Conservation (phyloP, 2,113 vertebrate genomes). For the Cephalopholis sonnerati region DNA sequence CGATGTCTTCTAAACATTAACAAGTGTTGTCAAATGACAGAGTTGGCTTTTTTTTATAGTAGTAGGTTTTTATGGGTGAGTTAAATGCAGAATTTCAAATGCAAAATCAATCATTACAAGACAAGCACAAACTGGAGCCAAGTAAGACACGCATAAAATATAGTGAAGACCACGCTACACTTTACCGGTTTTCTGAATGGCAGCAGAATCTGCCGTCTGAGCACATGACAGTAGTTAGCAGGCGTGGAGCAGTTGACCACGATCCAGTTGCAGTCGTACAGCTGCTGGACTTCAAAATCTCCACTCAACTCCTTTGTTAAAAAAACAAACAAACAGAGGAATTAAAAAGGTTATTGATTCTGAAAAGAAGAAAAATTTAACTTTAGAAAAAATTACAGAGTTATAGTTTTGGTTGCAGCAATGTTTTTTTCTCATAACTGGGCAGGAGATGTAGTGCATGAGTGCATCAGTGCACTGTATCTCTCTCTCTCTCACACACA, state of each 20-base stretch:
- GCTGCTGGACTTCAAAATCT: constrained; percentile 92
- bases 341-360: constrained; percentile 6
- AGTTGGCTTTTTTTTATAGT: neutral
- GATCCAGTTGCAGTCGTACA: constrained; percentile 94
- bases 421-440: constrained; percentile 1
- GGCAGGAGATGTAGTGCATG: neutral
- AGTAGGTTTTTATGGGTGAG: neutral
- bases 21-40: neutral
- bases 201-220: constrained; percentile 91
- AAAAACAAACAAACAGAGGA: constrained; percentile 6
- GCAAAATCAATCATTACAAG: neutral
- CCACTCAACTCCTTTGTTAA: constrained; percentile 83
- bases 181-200: constrained; percentile 94
- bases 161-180: constrained; percentile 1
- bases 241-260: constrained; percentile 94
- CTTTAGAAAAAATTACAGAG: neutral
- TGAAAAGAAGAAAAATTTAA: neutral
- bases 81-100: neutral
- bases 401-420: neutral
- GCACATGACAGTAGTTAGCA: constrained; percentile 93
- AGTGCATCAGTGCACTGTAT: neutral
- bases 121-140: constrained; percentile 3
- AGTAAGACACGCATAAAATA: neutral
- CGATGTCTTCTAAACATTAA: neutral
- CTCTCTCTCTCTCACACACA: neutral